Base-by-base conservation (phyloP, 53 echinoderm and acorn worm genomes). In the Henricia sp. region DNA sequence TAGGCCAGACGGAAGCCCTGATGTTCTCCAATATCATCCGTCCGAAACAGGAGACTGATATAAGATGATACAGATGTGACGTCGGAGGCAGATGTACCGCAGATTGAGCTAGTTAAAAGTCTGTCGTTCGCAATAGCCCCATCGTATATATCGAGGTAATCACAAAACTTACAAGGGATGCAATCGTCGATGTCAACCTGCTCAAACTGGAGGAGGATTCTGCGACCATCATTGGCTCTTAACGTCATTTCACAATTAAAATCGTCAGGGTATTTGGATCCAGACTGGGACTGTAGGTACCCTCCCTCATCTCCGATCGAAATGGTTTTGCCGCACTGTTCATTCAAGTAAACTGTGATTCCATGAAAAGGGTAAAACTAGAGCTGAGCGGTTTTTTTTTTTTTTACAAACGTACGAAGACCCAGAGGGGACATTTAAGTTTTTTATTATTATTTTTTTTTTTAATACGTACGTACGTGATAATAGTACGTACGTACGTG, bases 231-330 rank as follows among this genome's bases (percentile, higher is more conserved):
- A n/a, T 72, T 57, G 8, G 90, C 72, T 37, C 57, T 50, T 17
- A 95, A 82, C 16, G 80, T 74, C 0, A 92, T 72, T n/a, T n/a
- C 52, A 51, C 95, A 95, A 57, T 92, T 90, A 20, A 87, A 50
- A 82, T 95, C 4, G 29, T 58, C 13, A 0, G 10, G 24, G 58
- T 58, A 58, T 9, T 4, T 2, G 8, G 3, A 19, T 3, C 37
- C 57, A 26, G 25, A 37, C 37, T 74, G 74, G 2, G 74, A 74
- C 4, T 74, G 13, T 5, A 74, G 39, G 10, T 23, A 30, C 3
- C 74, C 74, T 30, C 57, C 56, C 0, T 20, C 19, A 33, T 19
- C 21, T 17, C 26, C 74, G 24, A 38, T 16, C 0, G 37, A 8
- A 12, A 74, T 40, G 11, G 74, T 74, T 4, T 37, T 21, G 26